A percentile compares a stretch with the other conserved stretches of the same genome.
phyloP scores from a whole-genome alignment of 2,888 invertebrate species.

The Pilophorus perplexus region DNA sequence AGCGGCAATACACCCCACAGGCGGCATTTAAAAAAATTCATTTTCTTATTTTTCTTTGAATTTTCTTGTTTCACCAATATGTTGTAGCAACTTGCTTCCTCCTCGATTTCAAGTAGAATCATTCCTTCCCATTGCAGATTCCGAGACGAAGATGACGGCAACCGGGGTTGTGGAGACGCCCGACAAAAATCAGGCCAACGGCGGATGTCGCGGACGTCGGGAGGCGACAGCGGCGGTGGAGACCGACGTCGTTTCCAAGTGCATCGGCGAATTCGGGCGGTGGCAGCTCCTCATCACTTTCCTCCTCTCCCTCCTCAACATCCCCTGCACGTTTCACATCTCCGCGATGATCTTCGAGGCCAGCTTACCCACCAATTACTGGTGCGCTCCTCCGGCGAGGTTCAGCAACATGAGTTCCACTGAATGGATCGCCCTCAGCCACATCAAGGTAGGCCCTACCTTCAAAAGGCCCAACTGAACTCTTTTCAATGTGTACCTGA shows the following conservation, averaged over 20 bases:
- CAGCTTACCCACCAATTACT: slow-evolving; percentile 63
- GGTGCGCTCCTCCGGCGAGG: slow-evolving; percentile 66
- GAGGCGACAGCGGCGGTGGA: too few relatives aligned
- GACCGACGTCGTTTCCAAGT: slow-evolving; percentile 42
- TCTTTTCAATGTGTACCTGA: too few relatives aligned
- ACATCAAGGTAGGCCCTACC: too few relatives aligned
- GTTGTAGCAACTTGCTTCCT: too few relatives aligned
- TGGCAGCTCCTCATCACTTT: slow-evolving; percentile 76
- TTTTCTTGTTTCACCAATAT: too few relatives aligned
- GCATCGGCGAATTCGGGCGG: slow-evolving; percentile 71
- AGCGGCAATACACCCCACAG: too few relatives aligned
- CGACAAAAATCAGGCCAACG: slow-evolving; percentile 15
- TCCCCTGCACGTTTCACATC: slow-evolving; percentile 79
- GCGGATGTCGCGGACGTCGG: not conserved
- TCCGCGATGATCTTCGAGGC: slow-evolving; percentile 73
- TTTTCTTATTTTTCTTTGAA: too few relatives aligned
- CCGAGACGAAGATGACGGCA: slow-evolving; percentile 40
- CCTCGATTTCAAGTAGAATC: not conserved
- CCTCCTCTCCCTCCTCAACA: slow-evolving; percentile 70
- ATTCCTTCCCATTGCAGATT: not conserved
- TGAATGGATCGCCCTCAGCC: slow-evolving; percentile 67
- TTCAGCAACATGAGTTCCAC: slow-evolving; percentile 58
- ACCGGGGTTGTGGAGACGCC: slow-evolving; percentile 25
- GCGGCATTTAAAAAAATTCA: too few relatives aligned
- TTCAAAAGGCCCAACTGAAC: too few relatives aligned